Conservation (phyloP, 2,888 invertebrate species). For the Hirtodrosophila duncani region DNA sequence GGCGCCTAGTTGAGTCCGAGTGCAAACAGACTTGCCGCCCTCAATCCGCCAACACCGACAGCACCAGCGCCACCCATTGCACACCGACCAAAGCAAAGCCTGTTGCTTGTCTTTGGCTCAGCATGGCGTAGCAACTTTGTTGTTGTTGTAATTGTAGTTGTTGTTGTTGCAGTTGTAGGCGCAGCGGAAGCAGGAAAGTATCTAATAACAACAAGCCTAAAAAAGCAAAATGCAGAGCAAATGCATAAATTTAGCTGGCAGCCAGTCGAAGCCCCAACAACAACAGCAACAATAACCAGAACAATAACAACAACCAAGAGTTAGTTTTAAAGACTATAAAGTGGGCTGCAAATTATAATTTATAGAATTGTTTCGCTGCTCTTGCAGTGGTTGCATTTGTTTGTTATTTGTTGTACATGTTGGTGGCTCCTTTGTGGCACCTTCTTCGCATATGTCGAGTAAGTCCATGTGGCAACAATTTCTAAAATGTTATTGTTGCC, state of each 20-base stretch:
- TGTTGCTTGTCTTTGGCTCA: slow-evolving; percentile 50
- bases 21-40: slow-evolving; percentile 3
- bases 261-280: slow-evolving; percentile 16
- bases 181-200: slow-evolving; percentile 56
- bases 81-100: slow-evolving; percentile 45
- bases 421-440: too few species aligned
- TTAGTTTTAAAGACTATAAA: slow-evolving; percentile 37
- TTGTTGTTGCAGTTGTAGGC: slow-evolving; percentile 36
- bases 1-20: slow-evolving; percentile 35
- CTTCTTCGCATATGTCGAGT: too few species aligned
- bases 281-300: slow-evolving; percentile 17
- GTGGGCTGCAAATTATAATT: slow-evolving; percentile 48
- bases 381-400: slow-evolving; percentile 11
- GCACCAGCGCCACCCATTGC: not conserved
- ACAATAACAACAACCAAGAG: slow-evolving; percentile 39
- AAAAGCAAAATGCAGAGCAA: slow-evolving; percentile 54
- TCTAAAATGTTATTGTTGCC: not conserved
- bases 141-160: too few species aligned
- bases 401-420: slow-evolving; percentile 18
- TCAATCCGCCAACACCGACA: not conserved
- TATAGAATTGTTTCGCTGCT: slow-evolving; percentile 9
- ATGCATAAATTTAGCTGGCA: slow-evolving; percentile 55
- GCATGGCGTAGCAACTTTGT: slow-evolving; percentile 3
- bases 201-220: slow-evolving; percentile 53
- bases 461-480: slow-evolving; percentile 19